Evolutionary conservation across 2,797 vertebrate genomes (phyloP), one percentile per base, ranked within the genome.

Genomic region (Pachyuromys duprasi): DNA sequence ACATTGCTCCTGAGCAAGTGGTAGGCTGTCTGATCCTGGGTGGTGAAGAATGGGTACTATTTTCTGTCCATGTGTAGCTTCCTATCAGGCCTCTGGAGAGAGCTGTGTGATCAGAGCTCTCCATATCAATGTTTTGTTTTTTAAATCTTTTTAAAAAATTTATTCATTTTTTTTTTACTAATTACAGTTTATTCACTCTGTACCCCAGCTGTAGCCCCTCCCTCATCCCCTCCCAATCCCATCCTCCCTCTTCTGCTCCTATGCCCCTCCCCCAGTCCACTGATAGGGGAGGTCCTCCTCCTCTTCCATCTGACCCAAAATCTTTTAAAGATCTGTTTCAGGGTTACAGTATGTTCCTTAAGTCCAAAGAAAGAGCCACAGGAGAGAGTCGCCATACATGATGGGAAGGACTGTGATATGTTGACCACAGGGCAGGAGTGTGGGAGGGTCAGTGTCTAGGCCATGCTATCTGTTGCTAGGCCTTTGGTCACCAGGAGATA

Each of bases 261-360:
- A 8, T 49, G 49, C 11, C 49, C 49, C 49, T 49, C 49, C 49
- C 49, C 8, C 8, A 49, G 49, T 49, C 49, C 49, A 11, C 49
- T 49, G 49, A 49, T 49, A 49, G 49, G 49, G 49, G 49, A 49
- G 49, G 49, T 49, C 49, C 49, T 49, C 8, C 49, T 11, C 49
- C 49, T 49, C 49, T 49, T 49, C 8, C 11, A 9, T 49, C 49
- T 49, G 49, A 49, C 49, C 49, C 49, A 4, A 8, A 14, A 15
- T 98, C 97, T 97, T 96, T 69, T 60, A 84, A 98, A 95, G 95
- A 98, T 98, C 97, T 98, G 94, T 97, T 98, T 97, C 92, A 97
- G 97, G 97, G 97, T 96, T 97, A 98, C 98, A 98, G 93, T 94
- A 95, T 97, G 96, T 97, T 95, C 97, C 97, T 93, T 94, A 92